phyloP scores from a whole-genome alignment of 2,113 vertebrate species.

The Ivindomyrus marchei region DNA sequence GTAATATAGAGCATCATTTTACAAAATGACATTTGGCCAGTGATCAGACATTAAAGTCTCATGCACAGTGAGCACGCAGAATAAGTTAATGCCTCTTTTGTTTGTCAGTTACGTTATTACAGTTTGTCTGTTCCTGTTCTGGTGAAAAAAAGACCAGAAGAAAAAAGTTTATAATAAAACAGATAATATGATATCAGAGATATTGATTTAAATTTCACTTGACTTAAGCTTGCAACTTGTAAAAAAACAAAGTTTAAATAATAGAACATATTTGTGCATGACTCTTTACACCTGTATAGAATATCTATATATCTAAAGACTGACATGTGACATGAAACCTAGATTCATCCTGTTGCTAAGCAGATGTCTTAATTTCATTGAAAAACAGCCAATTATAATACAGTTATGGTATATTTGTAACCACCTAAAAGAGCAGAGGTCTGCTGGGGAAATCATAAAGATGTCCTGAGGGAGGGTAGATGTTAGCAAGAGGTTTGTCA shows the following conservation, averaged over 20 bases:
- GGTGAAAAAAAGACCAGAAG: background rate
- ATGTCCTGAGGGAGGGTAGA: background rate
- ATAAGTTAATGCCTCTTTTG: background rate
- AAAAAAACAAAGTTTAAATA: background rate
- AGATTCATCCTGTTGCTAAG: background rate
- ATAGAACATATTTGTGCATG: background rate
- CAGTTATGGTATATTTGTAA: background rate
- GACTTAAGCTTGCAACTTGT: background rate
- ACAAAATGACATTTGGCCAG: background rate
- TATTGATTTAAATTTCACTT: background rate
- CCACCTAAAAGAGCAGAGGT: background rate
- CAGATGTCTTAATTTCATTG: background rate
- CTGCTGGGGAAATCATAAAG: background rate
- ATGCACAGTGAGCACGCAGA: background rate
- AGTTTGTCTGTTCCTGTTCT: background rate
- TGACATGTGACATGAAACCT: background rate
- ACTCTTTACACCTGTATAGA: background rate
- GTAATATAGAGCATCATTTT: background rate
- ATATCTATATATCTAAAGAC: background rate
- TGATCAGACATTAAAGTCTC: background rate
- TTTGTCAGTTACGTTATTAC: background rate
- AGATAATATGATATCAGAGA: background rate
- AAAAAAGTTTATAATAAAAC: background rate
- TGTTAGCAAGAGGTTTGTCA: background rate
- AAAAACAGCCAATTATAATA: background rate